A percentile compares a stretch with the other conserved stretches of the same genome.
These are phyloP conservation scores for Astropecten irregularis DNA, from an alignment of 53 echinoderm and acorn worm genomes.

Conservation along the genomic window DNA sequence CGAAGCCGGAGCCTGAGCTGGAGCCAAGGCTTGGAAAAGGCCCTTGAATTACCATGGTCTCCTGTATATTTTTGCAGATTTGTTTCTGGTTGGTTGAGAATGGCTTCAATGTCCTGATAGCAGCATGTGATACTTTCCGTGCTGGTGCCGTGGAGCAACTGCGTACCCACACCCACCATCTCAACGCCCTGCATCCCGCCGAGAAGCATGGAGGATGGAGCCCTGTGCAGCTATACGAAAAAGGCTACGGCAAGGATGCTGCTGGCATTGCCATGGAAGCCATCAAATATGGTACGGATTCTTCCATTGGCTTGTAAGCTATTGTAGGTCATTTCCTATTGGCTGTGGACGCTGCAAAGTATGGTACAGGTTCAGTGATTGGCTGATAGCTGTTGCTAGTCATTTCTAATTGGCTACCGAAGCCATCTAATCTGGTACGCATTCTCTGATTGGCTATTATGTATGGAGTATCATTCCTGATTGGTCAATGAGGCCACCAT, in stretches of 20 bases:
- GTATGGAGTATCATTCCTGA: not conserved
- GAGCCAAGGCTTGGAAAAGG: no score
- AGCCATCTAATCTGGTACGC: not conserved
- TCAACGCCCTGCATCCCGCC: conserved; percentile 93
- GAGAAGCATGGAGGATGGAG: conserved; percentile 69
- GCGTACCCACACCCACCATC: conserved; percentile 89
- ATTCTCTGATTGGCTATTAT: not conserved
- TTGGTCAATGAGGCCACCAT: not conserved
- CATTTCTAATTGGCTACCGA: no score
- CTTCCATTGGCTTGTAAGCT: not conserved
- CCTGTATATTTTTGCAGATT: no score
- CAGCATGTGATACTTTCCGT: conserved; percentile 98
- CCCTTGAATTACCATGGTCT: no score
- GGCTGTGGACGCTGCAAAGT: not conserved
- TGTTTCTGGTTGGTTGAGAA: conserved; percentile 99
- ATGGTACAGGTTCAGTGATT: not conserved
- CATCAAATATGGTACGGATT: conserved; percentile 85
- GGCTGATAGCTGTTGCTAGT: not conserved
- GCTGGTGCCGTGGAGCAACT: conserved; percentile 98
- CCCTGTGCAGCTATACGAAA: conserved; percentile 88
- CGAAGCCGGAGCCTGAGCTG: no score
- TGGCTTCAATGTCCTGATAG: conserved; percentile 90
- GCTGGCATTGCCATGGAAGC: conserved; percentile 98
- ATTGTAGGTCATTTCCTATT: not conserved
- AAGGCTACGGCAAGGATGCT: conserved; percentile 98